Conservation (phyloP, 2,113 vertebrate species). For the Tricholaema leucomelas region DNA sequence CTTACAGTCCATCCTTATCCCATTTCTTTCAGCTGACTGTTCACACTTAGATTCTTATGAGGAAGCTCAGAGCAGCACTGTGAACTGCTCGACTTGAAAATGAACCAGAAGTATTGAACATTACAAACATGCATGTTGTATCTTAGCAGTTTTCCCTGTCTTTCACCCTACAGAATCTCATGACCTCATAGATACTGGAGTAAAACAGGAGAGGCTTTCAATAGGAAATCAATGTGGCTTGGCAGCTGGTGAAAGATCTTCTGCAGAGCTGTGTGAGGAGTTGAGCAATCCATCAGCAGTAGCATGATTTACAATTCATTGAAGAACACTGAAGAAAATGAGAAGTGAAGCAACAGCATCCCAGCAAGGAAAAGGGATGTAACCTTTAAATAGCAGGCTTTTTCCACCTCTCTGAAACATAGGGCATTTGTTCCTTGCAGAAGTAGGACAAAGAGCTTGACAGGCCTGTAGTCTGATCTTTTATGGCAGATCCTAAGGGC, state of each 20-base stretch:
- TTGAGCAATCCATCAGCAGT: background rate
- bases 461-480: background rate
- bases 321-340: background rate
- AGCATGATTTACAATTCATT: background rate
- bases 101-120: background rate
- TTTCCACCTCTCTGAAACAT: conserved; percentile 7
- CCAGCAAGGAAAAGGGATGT: background rate
- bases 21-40: background rate
- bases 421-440: background rate
- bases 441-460: conserved; percentile 32
- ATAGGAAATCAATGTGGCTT: conserved; percentile 14
- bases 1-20: background rate
- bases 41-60: background rate
- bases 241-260: conserved; percentile 7
- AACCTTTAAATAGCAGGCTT: background rate
- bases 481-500: conserved; percentile 29
- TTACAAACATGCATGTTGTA: fast-evolving
- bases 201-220: conserved; percentile 32
- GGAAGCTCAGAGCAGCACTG: background rate
- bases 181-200: background rate
- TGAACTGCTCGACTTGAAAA: background rate
- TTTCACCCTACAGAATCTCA: background rate
- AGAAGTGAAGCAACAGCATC: conserved; percentile 1
- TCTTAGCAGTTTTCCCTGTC: background rate
- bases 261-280: background rate